These are phyloP conservation scores for Teleogryllus occipitalis DNA, from an alignment of 1,140 invertebrate species.

Conservation along the genomic window DNA sequence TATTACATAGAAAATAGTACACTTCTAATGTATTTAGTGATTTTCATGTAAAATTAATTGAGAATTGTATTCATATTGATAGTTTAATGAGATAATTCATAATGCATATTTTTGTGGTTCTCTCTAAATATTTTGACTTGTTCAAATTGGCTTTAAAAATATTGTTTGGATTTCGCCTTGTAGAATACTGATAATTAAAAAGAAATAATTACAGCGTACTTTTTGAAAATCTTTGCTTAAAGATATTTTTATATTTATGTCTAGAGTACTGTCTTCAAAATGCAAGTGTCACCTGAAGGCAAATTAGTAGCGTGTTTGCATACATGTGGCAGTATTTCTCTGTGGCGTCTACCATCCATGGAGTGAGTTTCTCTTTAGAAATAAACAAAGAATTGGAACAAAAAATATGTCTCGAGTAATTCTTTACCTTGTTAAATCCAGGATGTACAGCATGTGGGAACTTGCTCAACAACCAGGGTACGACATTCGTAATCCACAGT, in stretches of 20 bases:
- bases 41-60: neutral
- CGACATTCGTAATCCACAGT: conserved; percentile 45
- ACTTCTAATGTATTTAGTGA: neutral
- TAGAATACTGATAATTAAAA: neutral
- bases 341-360: conserved; percentile 63
- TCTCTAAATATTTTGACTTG: no score
- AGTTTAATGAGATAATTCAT: no score
- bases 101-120: no score
- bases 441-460: conserved; percentile 46
- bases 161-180: no score
- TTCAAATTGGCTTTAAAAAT: no score
- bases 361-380: conserved; percentile 24
- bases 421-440: conserved; percentile 14
- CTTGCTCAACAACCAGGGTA: conserved; percentile 54
- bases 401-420: neutral
- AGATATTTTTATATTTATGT: conserved; percentile 22
- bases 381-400: neutral
- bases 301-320: conserved; percentile 55
- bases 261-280: conserved; percentile 50
- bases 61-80: neutral
- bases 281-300: conserved; percentile 54
- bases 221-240: neutral
- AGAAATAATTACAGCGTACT: neutral
- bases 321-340: conserved; percentile 57
- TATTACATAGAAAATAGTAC: neutral